phyloP scores from a whole-genome alignment of 2,888 invertebrate species.

The Ichneumoninae sp. region DNA sequence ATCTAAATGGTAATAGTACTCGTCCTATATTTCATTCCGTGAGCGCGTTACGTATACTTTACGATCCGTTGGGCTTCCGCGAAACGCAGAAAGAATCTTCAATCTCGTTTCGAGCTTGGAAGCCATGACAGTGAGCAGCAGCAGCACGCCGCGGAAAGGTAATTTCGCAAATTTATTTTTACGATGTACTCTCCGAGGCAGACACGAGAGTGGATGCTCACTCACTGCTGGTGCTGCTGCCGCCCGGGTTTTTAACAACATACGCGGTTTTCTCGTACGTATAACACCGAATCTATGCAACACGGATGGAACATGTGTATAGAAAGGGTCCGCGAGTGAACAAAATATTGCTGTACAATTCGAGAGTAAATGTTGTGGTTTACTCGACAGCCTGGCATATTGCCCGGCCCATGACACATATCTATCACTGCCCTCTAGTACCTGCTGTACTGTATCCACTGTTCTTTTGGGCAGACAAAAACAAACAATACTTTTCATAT shows the following conservation, averaged over 20 bases:
- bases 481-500: slow-evolving; percentile 12
- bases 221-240: background rate
- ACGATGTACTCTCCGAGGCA: slow-evolving; percentile 14
- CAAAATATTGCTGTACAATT: slow-evolving; percentile 7
- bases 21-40: background rate
- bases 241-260: background rate
- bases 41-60: background rate
- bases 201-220: slow-evolving; percentile 12
- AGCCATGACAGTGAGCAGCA: background rate
- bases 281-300: slow-evolving; percentile 4
- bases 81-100: slow-evolving; percentile 14
- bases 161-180: slow-evolving; percentile 22
- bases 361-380: slow-evolving; percentile 7
- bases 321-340: background rate
- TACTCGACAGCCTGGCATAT: slow-evolving; percentile 10
- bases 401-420: background rate
- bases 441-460: background rate
- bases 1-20: slow-evolving; percentile 5
- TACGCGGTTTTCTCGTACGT: background rate
- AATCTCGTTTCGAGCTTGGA: slow-evolving; percentile 8
- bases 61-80: background rate
- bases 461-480: background rate
- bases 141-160: background rate
- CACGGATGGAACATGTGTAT: background rate
- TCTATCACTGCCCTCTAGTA: background rate